Base-by-base conservation (phyloP, 2,888 invertebrate species). In the Zaprionus bogoriensis region DNA sequence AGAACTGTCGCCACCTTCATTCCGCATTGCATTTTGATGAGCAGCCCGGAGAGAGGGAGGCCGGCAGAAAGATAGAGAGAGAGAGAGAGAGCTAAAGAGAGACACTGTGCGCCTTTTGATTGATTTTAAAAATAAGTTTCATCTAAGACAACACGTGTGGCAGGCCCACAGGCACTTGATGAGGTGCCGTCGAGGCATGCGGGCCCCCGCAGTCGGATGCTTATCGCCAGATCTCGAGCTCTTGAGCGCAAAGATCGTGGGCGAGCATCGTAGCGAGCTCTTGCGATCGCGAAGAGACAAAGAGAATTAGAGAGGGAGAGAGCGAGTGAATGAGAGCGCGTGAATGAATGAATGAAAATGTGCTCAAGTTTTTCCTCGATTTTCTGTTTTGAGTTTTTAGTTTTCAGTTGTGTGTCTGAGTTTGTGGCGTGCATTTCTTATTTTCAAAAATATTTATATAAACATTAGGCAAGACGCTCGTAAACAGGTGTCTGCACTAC, bases 81-180 rank as follows among this genome's bases (percentile, higher is more conserved):
- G 14, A 38, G 44, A 53, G 10, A 25, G 9, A 30, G 9, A 5
- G 25, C 38, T 22, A 36, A 47, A 44, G 32, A 45, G 28, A 36
- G 36, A 50, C 53, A 59, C 60, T 25, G 53, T 64, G 52, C 25
- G 45, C 28, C 61, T 57, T 69, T 80, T 78, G 80, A 82, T 82
- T 79, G 80, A 82, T 74, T 78, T 82, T 82, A 79, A 80, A 80
- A 80, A 82, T 79, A 82, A 64, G 66, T 69, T 72, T 58, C 32
- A 46, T 39, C 3, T 10, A 30, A 50, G 7, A 27, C 53, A 64
- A 65, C 73, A 73, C 73, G 68, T 73, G 67, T 67, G 48, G 45
- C 48, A 53, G 41, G 51, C 50, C 30, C 44, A 41, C 23, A 36
- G 5, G 54, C 58, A 64, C 64, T 62, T 39, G 64, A 64, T 32